These are phyloP conservation scores for Herpailurus yagouaroundi DNA, from an alignment of 2,113 vertebrate species.

Conservation along the genomic window DNA sequence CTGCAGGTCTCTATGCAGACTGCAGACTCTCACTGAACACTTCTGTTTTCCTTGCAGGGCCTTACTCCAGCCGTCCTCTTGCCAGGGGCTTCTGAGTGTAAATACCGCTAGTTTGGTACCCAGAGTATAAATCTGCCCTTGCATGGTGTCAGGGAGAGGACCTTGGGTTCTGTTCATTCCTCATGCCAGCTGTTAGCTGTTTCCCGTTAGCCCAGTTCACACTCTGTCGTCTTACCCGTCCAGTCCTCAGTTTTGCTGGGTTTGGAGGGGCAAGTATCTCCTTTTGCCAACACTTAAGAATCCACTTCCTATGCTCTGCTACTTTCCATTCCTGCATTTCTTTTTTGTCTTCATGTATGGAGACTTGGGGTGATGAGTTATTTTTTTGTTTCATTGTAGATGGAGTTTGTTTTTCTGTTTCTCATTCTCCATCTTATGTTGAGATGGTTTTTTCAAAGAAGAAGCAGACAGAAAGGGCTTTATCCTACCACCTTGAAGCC, in stretches of 20 bases:
- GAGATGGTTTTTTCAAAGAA: not conserved
- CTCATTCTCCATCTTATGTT: not conserved
- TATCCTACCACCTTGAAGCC: not conserved
- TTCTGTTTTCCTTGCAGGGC: not conserved
- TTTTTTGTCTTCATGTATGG: not conserved
- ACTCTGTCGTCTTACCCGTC: not conserved
- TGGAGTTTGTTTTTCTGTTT: conserved; percentile 14
- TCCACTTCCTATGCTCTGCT: not conserved
- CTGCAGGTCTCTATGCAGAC: not conserved
- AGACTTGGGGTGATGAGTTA: not conserved
- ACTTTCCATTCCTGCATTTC: not conserved
- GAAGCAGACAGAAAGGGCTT: not conserved
- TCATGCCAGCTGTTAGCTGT: not conserved
- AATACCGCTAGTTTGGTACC: not conserved
- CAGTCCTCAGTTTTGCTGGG: not conserved
- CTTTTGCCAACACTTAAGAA: not conserved
- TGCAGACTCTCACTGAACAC: not conserved
- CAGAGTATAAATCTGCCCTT: not conserved
- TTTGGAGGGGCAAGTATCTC: not conserved
- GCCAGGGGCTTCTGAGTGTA: not conserved
- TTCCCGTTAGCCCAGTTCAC: not conserved
- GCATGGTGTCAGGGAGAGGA: not conserved
- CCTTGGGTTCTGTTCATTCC: not conserved
- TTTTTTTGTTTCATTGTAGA: not conserved
- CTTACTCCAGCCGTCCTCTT: not conserved